Percentiles rank a stretch among this genome's conserved stretches.
Conservation (phyloP, 2,797 vertebrate genomes). For the Coendou prehensilis region DNA sequence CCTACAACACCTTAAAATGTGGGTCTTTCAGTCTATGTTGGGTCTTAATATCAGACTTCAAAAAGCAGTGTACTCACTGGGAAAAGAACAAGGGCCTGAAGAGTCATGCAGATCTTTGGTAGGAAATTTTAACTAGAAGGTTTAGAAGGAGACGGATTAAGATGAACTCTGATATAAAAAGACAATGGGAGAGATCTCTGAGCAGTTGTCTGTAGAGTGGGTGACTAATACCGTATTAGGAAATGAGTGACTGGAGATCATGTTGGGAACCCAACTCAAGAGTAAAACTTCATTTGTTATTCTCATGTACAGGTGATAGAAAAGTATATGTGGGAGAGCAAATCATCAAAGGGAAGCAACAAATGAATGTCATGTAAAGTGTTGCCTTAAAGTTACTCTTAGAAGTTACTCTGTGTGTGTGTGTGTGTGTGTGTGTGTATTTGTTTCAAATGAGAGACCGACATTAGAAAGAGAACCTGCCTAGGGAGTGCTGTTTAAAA, state of each 20-base stretch:
- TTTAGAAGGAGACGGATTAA: not conserved
- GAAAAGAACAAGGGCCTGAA: not conserved
- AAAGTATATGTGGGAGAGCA: not conserved
- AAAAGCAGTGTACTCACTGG: not conserved
- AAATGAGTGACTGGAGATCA: not conserved
- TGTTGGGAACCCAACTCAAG: not conserved
- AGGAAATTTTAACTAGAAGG: conserved; percentile 39
- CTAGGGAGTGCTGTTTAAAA: not conserved
- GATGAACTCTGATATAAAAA: not conserved
- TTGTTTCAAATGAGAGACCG: not conserved
- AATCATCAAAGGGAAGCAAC: not conserved
- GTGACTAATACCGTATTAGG: not conserved
- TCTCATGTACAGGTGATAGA: not conserved
- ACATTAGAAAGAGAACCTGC: not conserved
- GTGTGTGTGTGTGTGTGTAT: not conserved
- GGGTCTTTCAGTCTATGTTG: not conserved
- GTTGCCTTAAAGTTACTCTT: not conserved
- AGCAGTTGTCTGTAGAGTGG: not conserved
- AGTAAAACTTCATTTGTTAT: conserved; percentile 45
- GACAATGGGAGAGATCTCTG: not conserved
- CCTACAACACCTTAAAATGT: not conserved
- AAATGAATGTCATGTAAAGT: not conserved
- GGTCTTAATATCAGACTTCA: not conserved
- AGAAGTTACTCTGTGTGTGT: not conserved
- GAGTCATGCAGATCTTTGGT: not conserved